Conservation (phyloP, 2,113 vertebrate species). For the Athene cunicularia region DNA sequence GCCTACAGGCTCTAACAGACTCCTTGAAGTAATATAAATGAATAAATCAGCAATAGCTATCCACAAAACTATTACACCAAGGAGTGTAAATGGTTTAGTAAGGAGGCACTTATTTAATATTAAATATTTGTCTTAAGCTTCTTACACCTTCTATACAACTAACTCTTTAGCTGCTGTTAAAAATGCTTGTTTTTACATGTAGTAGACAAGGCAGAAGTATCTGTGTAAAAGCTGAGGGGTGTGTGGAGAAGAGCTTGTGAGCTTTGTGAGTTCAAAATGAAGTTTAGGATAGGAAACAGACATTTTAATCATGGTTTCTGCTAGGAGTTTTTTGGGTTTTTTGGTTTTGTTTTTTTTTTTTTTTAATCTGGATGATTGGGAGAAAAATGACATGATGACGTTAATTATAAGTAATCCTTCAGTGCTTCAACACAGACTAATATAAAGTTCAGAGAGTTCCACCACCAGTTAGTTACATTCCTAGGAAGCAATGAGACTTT, state of each 20-base stretch:
- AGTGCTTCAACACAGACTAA: constrained; percentile 21
- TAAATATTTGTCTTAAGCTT: constrained; percentile 44
- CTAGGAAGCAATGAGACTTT: constrained; percentile 3
- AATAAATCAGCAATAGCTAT: constrained; percentile 48
- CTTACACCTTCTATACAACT: neutral
- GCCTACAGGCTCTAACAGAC: neutral
- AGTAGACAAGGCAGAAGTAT: neutral
- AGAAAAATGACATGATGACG: constrained; percentile 38
- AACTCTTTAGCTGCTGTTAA: neutral
- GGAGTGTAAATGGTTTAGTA: neutral
- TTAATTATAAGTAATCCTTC: constrained; percentile 69
- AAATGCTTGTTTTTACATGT: neutral
- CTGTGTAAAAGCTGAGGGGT: neutral
- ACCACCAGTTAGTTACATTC: constrained; percentile 22
- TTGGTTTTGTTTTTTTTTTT: neutral
- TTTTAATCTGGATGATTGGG: neutral
- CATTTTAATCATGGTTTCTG: neutral
- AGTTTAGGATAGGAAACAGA: neutral
- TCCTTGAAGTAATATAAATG: constrained; percentile 20
- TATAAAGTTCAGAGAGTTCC: constrained; percentile 38
- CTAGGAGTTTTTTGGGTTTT: neutral
- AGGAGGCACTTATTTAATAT: constrained; percentile 9
- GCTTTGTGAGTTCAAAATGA: neutral
- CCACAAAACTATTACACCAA: neutral
- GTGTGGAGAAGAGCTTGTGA: neutral